These are phyloP conservation scores for Rhynchonycteris naso DNA, from an alignment of 2,797 vertebrate species.

Conservation along the genomic window DNA sequence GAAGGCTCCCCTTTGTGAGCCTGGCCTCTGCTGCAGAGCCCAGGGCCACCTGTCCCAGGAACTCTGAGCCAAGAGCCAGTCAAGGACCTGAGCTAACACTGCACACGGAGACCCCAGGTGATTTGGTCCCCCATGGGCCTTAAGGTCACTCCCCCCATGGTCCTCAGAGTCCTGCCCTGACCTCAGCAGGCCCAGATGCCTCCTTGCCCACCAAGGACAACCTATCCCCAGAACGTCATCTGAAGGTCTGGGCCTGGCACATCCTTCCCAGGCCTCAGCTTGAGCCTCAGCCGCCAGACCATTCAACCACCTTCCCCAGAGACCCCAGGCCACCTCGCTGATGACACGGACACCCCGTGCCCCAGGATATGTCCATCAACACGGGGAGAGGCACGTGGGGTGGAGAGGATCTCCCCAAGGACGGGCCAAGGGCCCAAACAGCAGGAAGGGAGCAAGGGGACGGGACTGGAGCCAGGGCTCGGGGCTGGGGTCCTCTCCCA, in stretches of 20 bases:
- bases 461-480: rapidly evolving
- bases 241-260: neutral
- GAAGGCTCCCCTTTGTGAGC: neutral
- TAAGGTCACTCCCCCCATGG: neutral
- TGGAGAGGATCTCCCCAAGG: neutral
- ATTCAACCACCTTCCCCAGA: neutral
- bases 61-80: rapidly evolving
- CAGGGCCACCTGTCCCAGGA: too few species aligned
- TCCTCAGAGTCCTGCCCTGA: neutral
- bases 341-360: neutral
- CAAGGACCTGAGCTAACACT: rapidly evolving
- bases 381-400: rapidly evolving
- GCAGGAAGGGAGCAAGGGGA: neutral
- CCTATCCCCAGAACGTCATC: neutral
- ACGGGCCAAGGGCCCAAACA: neutral
- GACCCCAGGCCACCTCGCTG: too few species aligned
- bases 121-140: neutral
- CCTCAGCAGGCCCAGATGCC: too few species aligned
- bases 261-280: neutral
- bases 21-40: neutral
- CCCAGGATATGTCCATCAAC: neutral
- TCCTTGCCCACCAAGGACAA: rapidly evolving
- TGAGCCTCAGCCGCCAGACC: neutral
- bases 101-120: neutral
- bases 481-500: neutral